Conservation (phyloP, 2,888 invertebrate species). For the Terebella lapidaria region DNA sequence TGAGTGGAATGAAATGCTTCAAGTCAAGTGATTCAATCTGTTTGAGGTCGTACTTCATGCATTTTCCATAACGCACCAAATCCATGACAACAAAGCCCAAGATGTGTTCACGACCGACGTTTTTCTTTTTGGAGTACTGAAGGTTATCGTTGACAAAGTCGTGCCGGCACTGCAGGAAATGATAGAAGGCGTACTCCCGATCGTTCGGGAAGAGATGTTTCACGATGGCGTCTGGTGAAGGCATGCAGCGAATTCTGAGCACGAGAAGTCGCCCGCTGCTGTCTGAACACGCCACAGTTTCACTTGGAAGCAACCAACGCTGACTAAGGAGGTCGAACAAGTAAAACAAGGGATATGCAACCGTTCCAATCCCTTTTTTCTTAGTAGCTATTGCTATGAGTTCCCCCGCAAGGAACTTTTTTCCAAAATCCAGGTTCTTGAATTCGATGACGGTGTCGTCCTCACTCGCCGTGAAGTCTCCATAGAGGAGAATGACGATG, state of each 20-base stretch:
- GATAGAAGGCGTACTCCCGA: not conserved
- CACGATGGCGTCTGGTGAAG: not conserved
- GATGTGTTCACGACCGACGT: not conserved
- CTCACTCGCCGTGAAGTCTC: too few species aligned
- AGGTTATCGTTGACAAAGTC: not conserved
- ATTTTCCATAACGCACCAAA: not conserved
- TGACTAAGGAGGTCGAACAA: not conserved
- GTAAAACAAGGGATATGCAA: not conserved
- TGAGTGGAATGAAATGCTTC: not conserved
- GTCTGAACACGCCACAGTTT: not conserved
- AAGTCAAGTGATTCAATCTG: not conserved
- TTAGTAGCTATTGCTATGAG: too few species aligned
- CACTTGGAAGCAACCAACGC: not conserved
- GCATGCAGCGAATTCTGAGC: not conserved
- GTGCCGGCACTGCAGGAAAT: not conserved
- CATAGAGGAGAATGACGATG: too few species aligned
- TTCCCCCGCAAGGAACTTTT: too few species aligned
- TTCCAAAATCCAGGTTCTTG: too few species aligned
- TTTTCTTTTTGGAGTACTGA: not conserved
- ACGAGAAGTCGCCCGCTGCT: not conserved
- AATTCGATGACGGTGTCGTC: too few species aligned
- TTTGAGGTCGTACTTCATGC: not conserved
- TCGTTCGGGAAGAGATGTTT: not conserved
- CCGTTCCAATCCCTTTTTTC: not conserved
- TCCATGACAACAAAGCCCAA: not conserved